Conservation (phyloP, 1,140 invertebrate genomes). For the Microvelia longipes region DNA sequence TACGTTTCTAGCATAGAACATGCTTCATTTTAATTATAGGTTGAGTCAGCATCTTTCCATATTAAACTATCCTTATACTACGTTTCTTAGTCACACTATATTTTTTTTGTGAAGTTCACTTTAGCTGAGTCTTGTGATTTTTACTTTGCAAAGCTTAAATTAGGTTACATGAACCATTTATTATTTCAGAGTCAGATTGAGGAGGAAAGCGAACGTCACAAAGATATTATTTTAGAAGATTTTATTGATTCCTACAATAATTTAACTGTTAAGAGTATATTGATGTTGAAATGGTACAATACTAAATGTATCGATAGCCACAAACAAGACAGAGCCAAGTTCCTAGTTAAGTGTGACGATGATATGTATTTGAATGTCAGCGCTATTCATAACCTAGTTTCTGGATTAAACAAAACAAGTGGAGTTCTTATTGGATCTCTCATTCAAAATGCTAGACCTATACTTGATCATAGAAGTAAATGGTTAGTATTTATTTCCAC, state of each 20-base stretch:
- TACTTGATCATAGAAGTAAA: slow-evolving; percentile 28
- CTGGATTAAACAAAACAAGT: slow-evolving; percentile 4
- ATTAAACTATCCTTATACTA: too few species aligned
- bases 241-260: slow-evolving; percentile 86
- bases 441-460: slow-evolving; percentile 29
- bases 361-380: slow-evolving; percentile 68
- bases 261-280: slow-evolving; percentile 74
- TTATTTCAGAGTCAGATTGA: slow-evolving; percentile 27
- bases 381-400: slow-evolving; percentile 18
- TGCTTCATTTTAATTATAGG: too few species aligned
- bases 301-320: slow-evolving; percentile 52
- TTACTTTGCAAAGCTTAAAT: too few species aligned
- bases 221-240: slow-evolving; percentile 79
- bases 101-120: too few species aligned
- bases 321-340: slow-evolving; percentile 38
- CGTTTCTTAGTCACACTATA: too few species aligned
- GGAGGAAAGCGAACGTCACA: slow-evolving; percentile 45
- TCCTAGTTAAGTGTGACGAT: slow-evolving; percentile 67
- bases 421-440: slow-evolving; percentile 26
- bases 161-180: too few species aligned
- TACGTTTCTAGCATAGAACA: too few species aligned
- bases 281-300: slow-evolving; percentile 67
- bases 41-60: too few species aligned
- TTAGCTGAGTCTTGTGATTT: too few species aligned
- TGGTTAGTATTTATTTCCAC: too few species aligned